Evolutionary conservation across 1,140 invertebrate species (phyloP), one percentile per base, ranked within the genome.

Genomic region (Pseudomyrmex pallidus): DNA sequence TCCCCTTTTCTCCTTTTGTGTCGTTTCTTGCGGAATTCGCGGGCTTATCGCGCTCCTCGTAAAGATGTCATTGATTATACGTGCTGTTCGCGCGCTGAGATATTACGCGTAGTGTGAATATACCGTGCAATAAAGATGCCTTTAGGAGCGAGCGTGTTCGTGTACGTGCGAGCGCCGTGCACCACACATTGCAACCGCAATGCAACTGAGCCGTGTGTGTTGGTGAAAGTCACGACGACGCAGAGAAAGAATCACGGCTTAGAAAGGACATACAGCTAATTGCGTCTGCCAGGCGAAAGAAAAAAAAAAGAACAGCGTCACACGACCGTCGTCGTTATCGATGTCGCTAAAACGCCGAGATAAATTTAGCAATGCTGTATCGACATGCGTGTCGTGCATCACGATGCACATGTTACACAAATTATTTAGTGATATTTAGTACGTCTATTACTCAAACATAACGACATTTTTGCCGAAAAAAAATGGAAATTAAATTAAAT

Each of bases 11-110:
- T 74, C 56, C 56, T 56, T 74, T 61, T n/a, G 54, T 46, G 35
- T 57, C 61, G 57, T 35, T 82, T 82, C 74, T 85, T 59, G 25
- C 25, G 74, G 85, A 85, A 87, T 87, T 61, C 70, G 66, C 74
- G 13, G 50, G 63, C 84, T 90, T 88, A 87, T 89, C 85, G 74
- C 77, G 48, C 82, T 57, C 82, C 90, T 91, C 90, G 88, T 91
- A 87, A 91, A 91, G 72, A 85, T 90, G 88, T 87, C 86, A 91
- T 91, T 90, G 90, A 91, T 91, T 87, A 90, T 87, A 85, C 85
- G 76, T 83, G 73, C 64, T 68, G 73, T 83, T 80, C 88, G 35
- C 73, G 59, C 82, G 73, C 74, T 85, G 64, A 87, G 82, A 88
- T 88, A 89, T 85, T 88, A 88, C 85, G 67, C 74, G 72, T 85